Evolutionary conservation across 2,888 invertebrate genomes (phyloP).

Genomic region (Mellilla xanthometata): DNA sequence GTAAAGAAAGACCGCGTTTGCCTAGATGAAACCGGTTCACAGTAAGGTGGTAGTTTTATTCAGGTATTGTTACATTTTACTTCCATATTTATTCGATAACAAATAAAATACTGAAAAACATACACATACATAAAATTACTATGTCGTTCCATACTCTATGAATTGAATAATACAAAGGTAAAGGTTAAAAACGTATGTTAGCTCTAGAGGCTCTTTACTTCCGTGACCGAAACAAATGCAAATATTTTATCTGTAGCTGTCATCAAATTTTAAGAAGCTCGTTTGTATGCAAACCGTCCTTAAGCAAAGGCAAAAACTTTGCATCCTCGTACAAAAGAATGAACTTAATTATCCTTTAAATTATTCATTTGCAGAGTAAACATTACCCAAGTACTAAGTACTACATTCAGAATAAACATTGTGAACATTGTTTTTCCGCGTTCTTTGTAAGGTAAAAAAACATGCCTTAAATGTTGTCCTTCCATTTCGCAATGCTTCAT

Average conservation of each 20-base stretch:
- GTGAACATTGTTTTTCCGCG: conserved; percentile 32
- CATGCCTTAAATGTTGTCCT: conserved; percentile 37
- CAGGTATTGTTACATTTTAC: too few species aligned
- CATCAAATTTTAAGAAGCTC: conserved; percentile 6
- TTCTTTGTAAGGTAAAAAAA: conserved; percentile 46
- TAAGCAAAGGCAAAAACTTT: conserved; percentile 16
- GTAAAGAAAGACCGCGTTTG: too few species aligned
- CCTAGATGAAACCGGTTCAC: too few species aligned
- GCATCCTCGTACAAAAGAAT: conserved; percentile 32
- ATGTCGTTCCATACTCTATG: too few species aligned
- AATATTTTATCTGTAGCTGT: background rate
- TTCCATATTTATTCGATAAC: too few species aligned
- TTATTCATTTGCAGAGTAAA: conserved; percentile 65
- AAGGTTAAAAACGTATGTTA: too few species aligned
- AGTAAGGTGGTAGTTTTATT: too few species aligned
- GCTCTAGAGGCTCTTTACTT: too few species aligned
- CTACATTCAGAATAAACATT: conserved; percentile 62
- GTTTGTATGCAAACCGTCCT: conserved; percentile 10
- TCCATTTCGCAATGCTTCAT: conserved; percentile 65
- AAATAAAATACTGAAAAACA: too few species aligned
- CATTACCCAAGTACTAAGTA: conserved; percentile 48
- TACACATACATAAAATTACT: too few species aligned
- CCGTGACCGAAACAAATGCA: too few species aligned
- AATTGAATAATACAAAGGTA: too few species aligned
- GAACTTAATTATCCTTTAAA: conserved; percentile 61